A percentile compares a stretch with the other conserved stretches of the same genome.
Evolutionary conservation across 2,797 vertebrate genomes (phyloP).

Genomic region (Fundulus diaphanus): DNA sequence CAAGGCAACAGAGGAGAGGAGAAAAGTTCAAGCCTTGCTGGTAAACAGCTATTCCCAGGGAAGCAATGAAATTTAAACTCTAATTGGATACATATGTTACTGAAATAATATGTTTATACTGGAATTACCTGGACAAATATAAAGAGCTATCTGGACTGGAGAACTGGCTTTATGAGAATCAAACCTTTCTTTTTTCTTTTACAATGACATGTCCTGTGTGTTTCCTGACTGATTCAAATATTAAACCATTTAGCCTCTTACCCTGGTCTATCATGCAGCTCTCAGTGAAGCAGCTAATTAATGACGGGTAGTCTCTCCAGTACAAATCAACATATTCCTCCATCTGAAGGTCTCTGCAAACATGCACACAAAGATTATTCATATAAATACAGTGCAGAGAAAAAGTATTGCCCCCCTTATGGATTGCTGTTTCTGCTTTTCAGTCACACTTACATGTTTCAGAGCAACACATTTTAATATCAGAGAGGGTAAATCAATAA

Average conservation of each 20-base stretch:
- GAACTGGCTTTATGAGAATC: slow-evolving; percentile 10
- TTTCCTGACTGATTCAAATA: slow-evolving; percentile 52
- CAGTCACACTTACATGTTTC: background rate
- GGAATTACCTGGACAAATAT: background rate
- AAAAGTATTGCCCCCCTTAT: background rate
- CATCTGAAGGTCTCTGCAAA: slow-evolving; percentile 90
- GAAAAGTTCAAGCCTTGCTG: background rate
- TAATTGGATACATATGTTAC: background rate
- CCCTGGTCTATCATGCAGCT: slow-evolving; percentile 88
- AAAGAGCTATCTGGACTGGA: background rate
- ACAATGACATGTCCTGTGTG: slow-evolving; percentile 20
- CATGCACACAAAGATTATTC: slow-evolving; percentile 13
- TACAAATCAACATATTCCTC: slow-evolving; percentile 93
- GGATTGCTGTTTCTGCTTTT: background rate
- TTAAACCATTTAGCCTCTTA: slow-evolving; percentile 71
- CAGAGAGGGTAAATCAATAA: background rate
- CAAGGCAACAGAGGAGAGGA: background rate
- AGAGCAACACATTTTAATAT: background rate
- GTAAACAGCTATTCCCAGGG: background rate
- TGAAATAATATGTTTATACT: slow-evolving; percentile 2
- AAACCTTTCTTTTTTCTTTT: slow-evolving; percentile 13
- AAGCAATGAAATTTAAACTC: background rate
- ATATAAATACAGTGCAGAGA: background rate
- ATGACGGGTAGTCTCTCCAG: slow-evolving; percentile 93
- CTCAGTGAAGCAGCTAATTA: slow-evolving; percentile 88